Conservation (phyloP, 2,888 invertebrate genomes). For the Blera fallax region DNA sequence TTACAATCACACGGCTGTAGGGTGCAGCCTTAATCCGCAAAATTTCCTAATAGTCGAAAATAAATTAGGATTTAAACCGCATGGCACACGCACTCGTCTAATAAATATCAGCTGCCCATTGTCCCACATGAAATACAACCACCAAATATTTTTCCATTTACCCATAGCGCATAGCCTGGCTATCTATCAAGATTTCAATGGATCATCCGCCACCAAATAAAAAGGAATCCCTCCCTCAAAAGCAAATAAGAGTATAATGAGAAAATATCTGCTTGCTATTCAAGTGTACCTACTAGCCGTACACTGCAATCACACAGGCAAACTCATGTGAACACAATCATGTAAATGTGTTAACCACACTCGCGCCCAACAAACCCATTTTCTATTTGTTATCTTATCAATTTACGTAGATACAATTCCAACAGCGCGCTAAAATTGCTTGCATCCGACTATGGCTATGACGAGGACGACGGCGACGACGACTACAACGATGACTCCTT, state of each 20-base stretch:
- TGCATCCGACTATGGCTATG: background rate
- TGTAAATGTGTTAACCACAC: slow-evolving; percentile 53
- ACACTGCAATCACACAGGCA: background rate
- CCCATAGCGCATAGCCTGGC: background rate
- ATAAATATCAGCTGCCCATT: slow-evolving; percentile 52
- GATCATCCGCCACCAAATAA: slow-evolving; percentile 38
- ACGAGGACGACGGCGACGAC: background rate
- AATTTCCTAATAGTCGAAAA: slow-evolving; percentile 28
- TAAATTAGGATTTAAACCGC: slow-evolving; percentile 50
- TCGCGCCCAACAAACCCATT: slow-evolving; percentile 28
- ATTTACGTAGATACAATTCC: slow-evolving; percentile 74
- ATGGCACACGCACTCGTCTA: slow-evolving; percentile 41
- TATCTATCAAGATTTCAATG: slow-evolving; percentile 56
- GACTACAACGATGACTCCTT: slow-evolving; percentile 24
- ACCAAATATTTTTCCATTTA: slow-evolving; percentile 42
- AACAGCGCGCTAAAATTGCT: slow-evolving; percentile 63
- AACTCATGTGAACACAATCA: slow-evolving; percentile 11
- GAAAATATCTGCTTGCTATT: background rate
- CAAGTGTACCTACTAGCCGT: background rate
- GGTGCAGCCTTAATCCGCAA: slow-evolving; percentile 28
- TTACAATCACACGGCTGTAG: background rate
- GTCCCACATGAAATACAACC: slow-evolving; percentile 35
- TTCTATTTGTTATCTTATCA: slow-evolving; percentile 69
- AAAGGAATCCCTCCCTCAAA: background rate
- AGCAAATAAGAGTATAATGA: slow-evolving; percentile 15